Conservation (phyloP, 2,113 vertebrate genomes). For the Perca fluviatilis region DNA sequence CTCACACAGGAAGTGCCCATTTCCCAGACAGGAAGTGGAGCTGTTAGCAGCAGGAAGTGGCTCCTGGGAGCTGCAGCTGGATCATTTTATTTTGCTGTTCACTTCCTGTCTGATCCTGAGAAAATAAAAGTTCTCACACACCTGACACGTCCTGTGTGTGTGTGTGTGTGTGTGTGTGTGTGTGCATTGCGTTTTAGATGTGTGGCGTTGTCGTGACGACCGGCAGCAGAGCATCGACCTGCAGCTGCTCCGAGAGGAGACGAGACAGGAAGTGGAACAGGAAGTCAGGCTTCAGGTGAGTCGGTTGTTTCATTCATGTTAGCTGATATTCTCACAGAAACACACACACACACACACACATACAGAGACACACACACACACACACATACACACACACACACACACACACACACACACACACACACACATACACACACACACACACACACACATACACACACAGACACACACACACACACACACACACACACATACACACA, state of each 20-base stretch:
- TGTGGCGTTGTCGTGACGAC: background rate
- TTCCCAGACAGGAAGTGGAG: constrained; percentile 12
- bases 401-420: too few relatives aligned
- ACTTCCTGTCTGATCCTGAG: constrained; percentile 19
- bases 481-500: too few relatives aligned
- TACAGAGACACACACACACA: too few relatives aligned
- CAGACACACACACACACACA: too few relatives aligned
- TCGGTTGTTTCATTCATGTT: background rate
- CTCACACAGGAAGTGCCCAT: background rate
- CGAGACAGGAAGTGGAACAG: constrained; percentile 21
- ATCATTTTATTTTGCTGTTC: background rate
- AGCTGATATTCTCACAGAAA: too few relatives aligned
- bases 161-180: background rate
- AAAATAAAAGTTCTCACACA: constrained; percentile 16
- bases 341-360: too few relatives aligned
- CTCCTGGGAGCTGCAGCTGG: constrained; percentile 26
- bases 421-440: too few relatives aligned
- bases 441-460: too few relatives aligned
- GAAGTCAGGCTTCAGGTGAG: constrained; percentile 7
- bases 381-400: too few relatives aligned
- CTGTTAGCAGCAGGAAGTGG: background rate
- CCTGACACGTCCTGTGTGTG: background rate
- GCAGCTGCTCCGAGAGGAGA: constrained; percentile 5
- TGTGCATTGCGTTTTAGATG: background rate
- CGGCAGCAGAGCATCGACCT: background rate